Evolutionary conservation across 2,888 invertebrate species (phyloP).

Genomic region (Cheilosia soror): DNA sequence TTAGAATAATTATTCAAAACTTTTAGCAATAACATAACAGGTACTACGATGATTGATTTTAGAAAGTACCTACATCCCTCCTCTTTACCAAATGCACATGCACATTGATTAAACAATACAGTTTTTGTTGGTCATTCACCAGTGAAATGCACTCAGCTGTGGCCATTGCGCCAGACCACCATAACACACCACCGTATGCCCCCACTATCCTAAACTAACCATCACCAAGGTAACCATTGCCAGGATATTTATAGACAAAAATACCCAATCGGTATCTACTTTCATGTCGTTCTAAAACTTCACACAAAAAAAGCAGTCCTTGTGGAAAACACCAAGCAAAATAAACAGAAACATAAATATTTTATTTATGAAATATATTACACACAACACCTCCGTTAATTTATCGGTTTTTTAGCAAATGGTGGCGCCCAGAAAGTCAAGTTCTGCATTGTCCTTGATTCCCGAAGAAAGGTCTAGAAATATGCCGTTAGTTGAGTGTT

Average conservation of each 20-base stretch:
- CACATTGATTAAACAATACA: slow-evolving; percentile 63
- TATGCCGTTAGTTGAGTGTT: slow-evolving; percentile 79
- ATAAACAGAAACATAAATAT: slow-evolving; percentile 28
- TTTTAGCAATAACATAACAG: no score
- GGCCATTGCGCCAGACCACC: slow-evolving; percentile 52
- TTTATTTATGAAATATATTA: slow-evolving; percentile 42
- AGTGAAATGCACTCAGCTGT: slow-evolving; percentile 27
- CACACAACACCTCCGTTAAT: slow-evolving; percentile 3
- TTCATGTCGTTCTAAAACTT: slow-evolving; percentile 33
- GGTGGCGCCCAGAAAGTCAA: slow-evolving; percentile 80
- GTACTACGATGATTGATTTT: background rate
- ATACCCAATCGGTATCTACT: slow-evolving; percentile 13
- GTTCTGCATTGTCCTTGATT: slow-evolving; percentile 85
- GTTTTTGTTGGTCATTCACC: slow-evolving; percentile 2
- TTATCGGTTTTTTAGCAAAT: slow-evolving; percentile 74
- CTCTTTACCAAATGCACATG: slow-evolving; percentile 8
- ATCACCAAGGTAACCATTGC: slow-evolving; percentile 45
- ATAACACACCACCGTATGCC: slow-evolving; percentile 1
- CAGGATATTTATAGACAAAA: slow-evolving; percentile 42
- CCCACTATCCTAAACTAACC: slow-evolving; percentile 7
- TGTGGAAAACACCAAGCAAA: slow-evolving; percentile 27
- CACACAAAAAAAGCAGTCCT: slow-evolving; percentile 30
- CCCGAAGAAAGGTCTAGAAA: slow-evolving; percentile 84
- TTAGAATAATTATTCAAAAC: no score
- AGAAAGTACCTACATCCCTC: background rate